Evolutionary conservation across 1,140 invertebrate genomes (phyloP).

Genomic region (Lucilia sericata): DNA sequence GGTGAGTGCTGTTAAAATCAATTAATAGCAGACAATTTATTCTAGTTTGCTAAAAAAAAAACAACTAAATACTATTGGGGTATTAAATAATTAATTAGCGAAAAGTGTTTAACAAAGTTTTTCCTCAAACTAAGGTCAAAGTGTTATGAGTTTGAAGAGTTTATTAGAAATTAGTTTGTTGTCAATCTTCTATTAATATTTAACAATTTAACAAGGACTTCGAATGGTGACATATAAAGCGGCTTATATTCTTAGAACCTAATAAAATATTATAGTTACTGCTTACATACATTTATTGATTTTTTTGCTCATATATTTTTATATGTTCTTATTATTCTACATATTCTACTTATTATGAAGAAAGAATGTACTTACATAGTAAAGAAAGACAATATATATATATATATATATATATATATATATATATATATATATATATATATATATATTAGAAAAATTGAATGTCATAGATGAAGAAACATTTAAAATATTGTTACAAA

Average conservation of each 20-base stretch:
- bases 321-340: background rate
- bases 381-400: background rate
- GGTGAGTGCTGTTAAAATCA: too few relatives aligned
- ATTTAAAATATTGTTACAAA: conserved; percentile 42
- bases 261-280: background rate
- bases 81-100: too few relatives aligned
- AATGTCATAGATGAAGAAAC: conserved; percentile 7
- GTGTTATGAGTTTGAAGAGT: too few relatives aligned
- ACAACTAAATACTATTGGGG: too few relatives aligned
- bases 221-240: conserved; percentile 40
- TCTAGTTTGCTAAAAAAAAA: too few relatives aligned
- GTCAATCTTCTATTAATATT: conserved; percentile 59
- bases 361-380: background rate
- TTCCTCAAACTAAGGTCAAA: too few relatives aligned
- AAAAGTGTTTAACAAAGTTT: too few relatives aligned
- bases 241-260: conserved; percentile 26
- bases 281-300: conserved; percentile 8
- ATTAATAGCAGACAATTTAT: too few relatives aligned
- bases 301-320: background rate
- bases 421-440: too few relatives aligned
- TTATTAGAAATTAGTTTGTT: conserved; percentile 51
- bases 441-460: too few relatives aligned
- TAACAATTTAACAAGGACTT: conserved; percentile 60
- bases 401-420: too few relatives aligned
- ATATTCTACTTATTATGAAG: background rate